Evolutionary conservation across 2,113 vertebrate species (phyloP).

Genomic region (Lepus europaeus): DNA sequence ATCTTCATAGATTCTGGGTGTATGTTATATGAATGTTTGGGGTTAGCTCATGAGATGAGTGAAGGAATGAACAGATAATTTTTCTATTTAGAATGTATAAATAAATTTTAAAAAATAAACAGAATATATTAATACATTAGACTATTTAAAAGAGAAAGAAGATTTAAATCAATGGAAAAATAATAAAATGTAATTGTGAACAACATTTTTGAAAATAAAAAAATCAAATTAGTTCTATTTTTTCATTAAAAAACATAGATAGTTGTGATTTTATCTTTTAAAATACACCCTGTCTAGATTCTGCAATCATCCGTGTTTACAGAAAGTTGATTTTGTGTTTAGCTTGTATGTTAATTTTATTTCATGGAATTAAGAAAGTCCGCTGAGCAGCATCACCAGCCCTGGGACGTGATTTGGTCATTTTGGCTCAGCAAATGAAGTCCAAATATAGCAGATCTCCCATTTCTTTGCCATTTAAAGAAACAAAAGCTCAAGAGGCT

Average conservation of each 20-base stretch:
- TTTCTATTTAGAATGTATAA: not conserved
- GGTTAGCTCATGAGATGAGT: not conserved
- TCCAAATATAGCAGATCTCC: constrained; percentile 70
- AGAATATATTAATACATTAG: no score
- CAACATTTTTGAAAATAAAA: not conserved
- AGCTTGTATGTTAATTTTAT: constrained; percentile 55
- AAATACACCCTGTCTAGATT: constrained; percentile 5
- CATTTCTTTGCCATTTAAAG: constrained; percentile 49
- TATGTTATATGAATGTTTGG: not conserved
- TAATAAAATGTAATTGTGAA: not conserved
- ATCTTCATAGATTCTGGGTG: not conserved
- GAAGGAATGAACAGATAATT: not conserved
- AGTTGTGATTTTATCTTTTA: constrained; percentile 13
- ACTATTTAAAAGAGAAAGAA: no score
- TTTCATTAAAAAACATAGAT: not conserved
- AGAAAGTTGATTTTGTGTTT: constrained; percentile 36
- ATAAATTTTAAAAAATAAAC: not conserved
- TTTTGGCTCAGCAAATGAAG: constrained; percentile 61
- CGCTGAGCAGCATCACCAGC: constrained; percentile 37
- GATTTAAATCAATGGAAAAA: not conserved
- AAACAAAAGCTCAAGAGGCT: not conserved
- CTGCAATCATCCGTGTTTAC: not conserved
- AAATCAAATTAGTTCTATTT: not conserved
- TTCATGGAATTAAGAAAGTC: not conserved
- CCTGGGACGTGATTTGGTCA: constrained; percentile 52